Percentiles rank a stretch among this genome's conserved stretches.
Conservation (phyloP, 2,888 invertebrate genomes). For the Eupithecia subumbrata region DNA sequence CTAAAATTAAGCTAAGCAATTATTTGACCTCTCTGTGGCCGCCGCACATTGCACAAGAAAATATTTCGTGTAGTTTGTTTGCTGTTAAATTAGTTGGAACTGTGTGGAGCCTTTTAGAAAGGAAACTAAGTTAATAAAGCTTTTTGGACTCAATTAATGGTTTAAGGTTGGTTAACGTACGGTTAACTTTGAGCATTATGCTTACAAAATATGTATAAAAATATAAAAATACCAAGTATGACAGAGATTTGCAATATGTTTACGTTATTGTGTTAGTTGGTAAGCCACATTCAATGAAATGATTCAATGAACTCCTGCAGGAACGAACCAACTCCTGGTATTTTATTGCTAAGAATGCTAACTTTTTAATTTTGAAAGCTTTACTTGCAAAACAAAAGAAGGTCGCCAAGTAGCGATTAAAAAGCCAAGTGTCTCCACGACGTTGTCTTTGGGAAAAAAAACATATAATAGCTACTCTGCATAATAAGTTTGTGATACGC, state of each 20-base stretch:
- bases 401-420: background rate
- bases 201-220: background rate
- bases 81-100: constrained; percentile 12
- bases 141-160: constrained; percentile 4
- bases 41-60: constrained; percentile 25
- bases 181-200: background rate
- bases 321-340: background rate
- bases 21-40: constrained; percentile 34
- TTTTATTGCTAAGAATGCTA: background rate
- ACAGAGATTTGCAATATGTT: background rate
- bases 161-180: background rate
- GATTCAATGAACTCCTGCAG: background rate
- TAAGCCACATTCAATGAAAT: background rate
- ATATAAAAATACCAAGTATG: too few relatives aligned
- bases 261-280: background rate
- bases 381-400: background rate
- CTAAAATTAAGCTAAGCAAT: constrained; percentile 37
- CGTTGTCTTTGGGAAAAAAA: constrained; percentile 7
- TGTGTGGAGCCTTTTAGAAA: constrained; percentile 13
- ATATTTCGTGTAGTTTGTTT: constrained; percentile 24
- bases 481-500: constrained; percentile 22
- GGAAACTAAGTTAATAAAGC: constrained; percentile 8
- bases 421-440: background rate
- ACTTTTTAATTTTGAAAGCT: background rate
- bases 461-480: constrained; percentile 14